These are phyloP conservation scores for Agelaius tricolor DNA, from an alignment of 2,113 vertebrate genomes.

Conservation along the genomic window DNA sequence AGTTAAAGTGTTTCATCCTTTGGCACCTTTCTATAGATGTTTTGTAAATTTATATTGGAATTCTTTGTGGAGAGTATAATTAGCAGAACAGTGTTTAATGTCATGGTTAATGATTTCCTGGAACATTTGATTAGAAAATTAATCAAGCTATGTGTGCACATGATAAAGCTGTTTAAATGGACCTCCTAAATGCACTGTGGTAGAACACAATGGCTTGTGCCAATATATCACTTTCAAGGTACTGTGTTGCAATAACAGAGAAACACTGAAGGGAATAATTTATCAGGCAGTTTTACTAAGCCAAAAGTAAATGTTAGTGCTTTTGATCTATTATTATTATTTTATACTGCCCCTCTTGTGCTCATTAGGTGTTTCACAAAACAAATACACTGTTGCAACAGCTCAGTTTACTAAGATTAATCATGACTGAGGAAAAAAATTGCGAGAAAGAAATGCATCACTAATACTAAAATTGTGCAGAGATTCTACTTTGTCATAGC, in stretches of 20 bases:
- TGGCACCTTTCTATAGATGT: slow-evolving; percentile 63
- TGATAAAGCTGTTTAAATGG: slow-evolving; percentile 76
- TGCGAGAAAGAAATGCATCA: neutral
- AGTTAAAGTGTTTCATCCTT: slow-evolving; percentile 52
- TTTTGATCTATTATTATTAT: slow-evolving; percentile 49
- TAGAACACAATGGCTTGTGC: slow-evolving; percentile 63
- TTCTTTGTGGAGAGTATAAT: slow-evolving; percentile 74
- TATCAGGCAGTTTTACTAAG: slow-evolving; percentile 54
- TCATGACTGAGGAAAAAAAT: neutral
- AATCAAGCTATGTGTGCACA: slow-evolving; percentile 75
- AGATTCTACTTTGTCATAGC: neutral
- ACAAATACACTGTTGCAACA: neutral
- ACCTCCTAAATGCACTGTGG: slow-evolving; percentile 71
- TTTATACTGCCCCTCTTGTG: neutral
- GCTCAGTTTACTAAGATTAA: neutral
- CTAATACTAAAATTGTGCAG: neutral
- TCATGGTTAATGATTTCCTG: slow-evolving; percentile 80
- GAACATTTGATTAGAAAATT: slow-evolving; percentile 82
- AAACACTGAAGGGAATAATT: slow-evolving; percentile 65
- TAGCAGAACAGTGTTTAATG: slow-evolving; percentile 77
- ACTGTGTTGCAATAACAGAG: slow-evolving; percentile 51
- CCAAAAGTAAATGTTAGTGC: slow-evolving; percentile 60
- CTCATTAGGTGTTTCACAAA: slow-evolving; percentile 10
- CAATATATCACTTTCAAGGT: slow-evolving; percentile 60
- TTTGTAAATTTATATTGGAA: slow-evolving; percentile 75